Conservation (phyloP, 2,888 invertebrate species). For the Coleophora flavipennella region DNA sequence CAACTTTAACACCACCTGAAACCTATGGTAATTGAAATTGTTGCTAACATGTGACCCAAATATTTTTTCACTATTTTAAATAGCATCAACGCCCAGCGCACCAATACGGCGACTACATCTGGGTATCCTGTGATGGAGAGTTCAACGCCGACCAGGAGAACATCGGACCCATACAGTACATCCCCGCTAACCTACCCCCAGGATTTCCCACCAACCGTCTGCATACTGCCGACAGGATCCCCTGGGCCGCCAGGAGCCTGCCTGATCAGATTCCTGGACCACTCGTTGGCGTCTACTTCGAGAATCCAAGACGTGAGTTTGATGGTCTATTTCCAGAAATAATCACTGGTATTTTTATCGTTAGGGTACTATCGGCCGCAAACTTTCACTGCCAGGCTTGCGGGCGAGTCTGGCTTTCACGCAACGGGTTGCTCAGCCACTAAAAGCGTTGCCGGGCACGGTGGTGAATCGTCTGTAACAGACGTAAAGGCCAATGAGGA, state of each 20-base stretch:
- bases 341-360: too few species aligned
- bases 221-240: slow-evolving; percentile 54
- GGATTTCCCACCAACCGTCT: slow-evolving; percentile 60
- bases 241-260: slow-evolving; percentile 37
- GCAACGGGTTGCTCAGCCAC: too few species aligned
- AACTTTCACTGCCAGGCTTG: too few species aligned
- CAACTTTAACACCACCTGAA: neutral
- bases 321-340: too few species aligned
- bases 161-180: slow-evolving; percentile 79
- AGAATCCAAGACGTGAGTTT: slow-evolving; percentile 53
- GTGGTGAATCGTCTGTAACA: too few species aligned
- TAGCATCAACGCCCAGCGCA: slow-evolving; percentile 45
- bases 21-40: neutral
- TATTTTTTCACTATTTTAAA: too few species aligned
- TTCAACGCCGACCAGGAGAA: slow-evolving; percentile 83
- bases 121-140: slow-evolving; percentile 89
- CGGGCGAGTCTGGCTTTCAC: too few species aligned
- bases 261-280: slow-evolving; percentile 52
- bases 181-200: slow-evolving; percentile 74
- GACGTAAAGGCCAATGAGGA: too few species aligned
- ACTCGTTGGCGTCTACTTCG: slow-evolving; percentile 49
- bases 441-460: too few species aligned
- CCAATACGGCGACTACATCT: slow-evolving; percentile 75
- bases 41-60: neutral
- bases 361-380: too few species aligned